Conservation (phyloP, 1,140 invertebrate genomes). For the Anastrepha ludens region DNA sequence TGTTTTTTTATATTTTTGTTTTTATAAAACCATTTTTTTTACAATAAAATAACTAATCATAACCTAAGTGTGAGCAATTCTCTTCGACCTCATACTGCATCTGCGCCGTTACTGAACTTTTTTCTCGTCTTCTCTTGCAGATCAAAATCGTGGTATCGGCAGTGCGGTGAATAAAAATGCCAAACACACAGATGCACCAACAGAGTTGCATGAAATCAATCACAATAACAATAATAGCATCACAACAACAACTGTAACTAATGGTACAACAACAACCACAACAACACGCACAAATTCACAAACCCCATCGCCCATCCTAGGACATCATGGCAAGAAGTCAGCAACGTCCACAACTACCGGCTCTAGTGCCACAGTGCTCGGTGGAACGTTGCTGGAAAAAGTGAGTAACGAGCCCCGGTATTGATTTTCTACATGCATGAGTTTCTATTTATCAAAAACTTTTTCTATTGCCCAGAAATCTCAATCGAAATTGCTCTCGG, state of each 20-base stretch:
- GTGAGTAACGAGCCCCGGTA: not conserved
- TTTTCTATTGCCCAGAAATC: constrained; percentile 26
- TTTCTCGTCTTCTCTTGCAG: constrained; percentile 53
- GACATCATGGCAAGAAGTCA: constrained; percentile 44
- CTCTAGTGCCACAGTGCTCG: constrained; percentile 13
- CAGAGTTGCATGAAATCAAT: constrained; percentile 52
- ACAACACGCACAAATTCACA: constrained; percentile 55
- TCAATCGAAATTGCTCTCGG: constrained; percentile 52
- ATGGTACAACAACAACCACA: constrained; percentile 32
- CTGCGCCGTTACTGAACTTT: constrained; percentile 2
- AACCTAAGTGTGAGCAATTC: too few species aligned
- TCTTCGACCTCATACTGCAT: not conserved
- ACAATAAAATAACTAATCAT: too few species aligned
- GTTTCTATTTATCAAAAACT: too few species aligned
- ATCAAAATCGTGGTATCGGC: constrained; percentile 57
- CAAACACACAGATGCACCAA: constrained; percentile 53
- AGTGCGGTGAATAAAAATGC: constrained; percentile 37
- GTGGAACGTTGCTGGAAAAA: constrained; percentile 37
- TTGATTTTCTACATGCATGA: too few species aligned
- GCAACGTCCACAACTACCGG: constrained; percentile 34
- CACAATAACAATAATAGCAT: constrained; percentile 45
- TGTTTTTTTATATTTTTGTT: too few species aligned
- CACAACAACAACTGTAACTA: constrained; percentile 50
- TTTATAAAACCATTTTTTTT: too few species aligned
- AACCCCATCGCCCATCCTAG: constrained; percentile 55